Conservation (phyloP, 2,888 invertebrate genomes). For the Malachius bipustulatus region DNA sequence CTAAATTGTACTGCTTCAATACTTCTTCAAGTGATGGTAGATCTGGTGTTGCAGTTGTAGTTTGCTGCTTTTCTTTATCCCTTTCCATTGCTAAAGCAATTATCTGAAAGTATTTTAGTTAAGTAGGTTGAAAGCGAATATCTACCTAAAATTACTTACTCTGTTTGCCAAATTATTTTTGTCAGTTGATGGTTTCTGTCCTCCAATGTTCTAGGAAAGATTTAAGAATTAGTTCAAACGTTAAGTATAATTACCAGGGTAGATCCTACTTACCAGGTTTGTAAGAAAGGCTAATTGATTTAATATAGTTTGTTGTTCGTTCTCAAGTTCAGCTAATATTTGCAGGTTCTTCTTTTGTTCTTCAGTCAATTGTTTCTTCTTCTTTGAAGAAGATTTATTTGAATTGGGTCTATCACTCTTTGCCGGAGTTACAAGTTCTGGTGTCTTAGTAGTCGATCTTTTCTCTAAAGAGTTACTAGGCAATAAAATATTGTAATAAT, state of each 20-base stretch:
- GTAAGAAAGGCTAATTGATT: conserved; percentile 34
- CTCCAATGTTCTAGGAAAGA: neutral
- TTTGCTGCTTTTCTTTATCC: conserved; percentile 18
- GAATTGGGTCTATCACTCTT: too few species aligned
- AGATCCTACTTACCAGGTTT: conserved; percentile 26
- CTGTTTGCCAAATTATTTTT: conserved; percentile 24
- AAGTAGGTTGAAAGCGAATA: conserved; percentile 4
- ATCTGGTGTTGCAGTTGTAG: conserved; percentile 15
- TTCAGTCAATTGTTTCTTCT: conserved; percentile 28
- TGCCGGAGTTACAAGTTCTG: too few species aligned
- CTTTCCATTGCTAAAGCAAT: conserved; percentile 31
- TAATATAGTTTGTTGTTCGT: conserved; percentile 33
- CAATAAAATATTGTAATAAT: too few species aligned
- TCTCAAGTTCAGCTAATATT: conserved; percentile 31
- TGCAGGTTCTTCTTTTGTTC: conserved; percentile 33
- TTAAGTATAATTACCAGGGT: conserved; percentile 6
- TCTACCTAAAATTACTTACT: conserved; percentile 18
- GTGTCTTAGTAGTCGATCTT: too few species aligned
- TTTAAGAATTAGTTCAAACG: neutral
- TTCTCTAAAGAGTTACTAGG: too few species aligned
- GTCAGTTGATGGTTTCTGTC: conserved; percentile 2
- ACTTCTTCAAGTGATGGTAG: conserved; percentile 28
- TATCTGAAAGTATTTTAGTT: conserved; percentile 25
- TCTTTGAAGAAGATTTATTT: too few species aligned
- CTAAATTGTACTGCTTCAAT: conserved; percentile 30